Evolutionary conservation across 2,888 invertebrate genomes (phyloP), one percentile per base, ranked within the genome.

Genomic region (Tryphoninae sp.): DNA sequence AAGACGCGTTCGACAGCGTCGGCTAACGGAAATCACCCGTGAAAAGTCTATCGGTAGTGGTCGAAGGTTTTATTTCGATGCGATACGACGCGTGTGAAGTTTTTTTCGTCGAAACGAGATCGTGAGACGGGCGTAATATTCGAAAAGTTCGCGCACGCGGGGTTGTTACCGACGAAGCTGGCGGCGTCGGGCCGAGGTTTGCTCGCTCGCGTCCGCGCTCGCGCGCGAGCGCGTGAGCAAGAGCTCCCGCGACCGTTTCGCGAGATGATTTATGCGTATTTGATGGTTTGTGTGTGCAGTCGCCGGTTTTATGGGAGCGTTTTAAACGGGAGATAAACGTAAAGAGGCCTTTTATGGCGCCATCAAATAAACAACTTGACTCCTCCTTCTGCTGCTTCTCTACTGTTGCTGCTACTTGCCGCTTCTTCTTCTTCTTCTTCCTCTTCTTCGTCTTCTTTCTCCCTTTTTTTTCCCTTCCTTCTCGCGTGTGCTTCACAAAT

Each of bases 311-410:
- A 91, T 90, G 91, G 89, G 91, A 90, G 86, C 90, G 88, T 91
- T 92, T 91, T 91, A 91, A 92, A 92, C 90, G 91, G 90, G 88
- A 91, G 90, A 92, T 92, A 90, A 91, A 91, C 91, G 90, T 91
- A 91, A 92, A 91, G 91, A 92, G 92, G 91, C 90, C 91, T 92
- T 92, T 92, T 92, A 92, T 89, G 90, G 90, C 89, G 89, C 91
- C 91, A 92, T 92, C 91, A 92, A 92, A 92, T 92, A 92, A 92
- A 92, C 91, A 91, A 91, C 92, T 92, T 91, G 91, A 91, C 92
- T 92, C 90, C 91, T 92, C 89, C 90, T 84, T 83, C 82, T 78
- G 84, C 78, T 49, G 79, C 64, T 89, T 87, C 88, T 87, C 88
- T 88, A 86, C 86, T 86, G 84, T 86, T 85, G 85, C 84, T 84